Conservation (phyloP, 2,797 vertebrate species). For the Ctenopoma kingsleyae region DNA sequence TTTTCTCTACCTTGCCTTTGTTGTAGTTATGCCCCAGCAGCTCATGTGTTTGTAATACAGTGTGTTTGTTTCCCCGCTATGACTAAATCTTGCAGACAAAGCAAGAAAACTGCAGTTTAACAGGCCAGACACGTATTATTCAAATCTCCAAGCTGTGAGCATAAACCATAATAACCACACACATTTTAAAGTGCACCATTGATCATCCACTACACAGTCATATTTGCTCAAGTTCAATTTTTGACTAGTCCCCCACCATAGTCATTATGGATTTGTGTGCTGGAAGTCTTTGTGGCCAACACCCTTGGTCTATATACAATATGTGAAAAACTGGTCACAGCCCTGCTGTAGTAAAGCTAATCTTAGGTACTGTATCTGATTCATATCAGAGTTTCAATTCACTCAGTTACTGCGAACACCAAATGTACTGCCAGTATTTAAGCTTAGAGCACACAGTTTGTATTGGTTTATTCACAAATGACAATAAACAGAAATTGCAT, state of each 20-base stretch:
- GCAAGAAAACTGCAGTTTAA: slow-evolving; percentile 32
- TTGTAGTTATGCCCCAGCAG: slow-evolving; percentile 9
- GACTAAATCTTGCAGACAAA: slow-evolving; percentile 28
- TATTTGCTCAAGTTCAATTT: slow-evolving; percentile 43
- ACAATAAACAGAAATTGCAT: not conserved
- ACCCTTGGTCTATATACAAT: slow-evolving; percentile 21
- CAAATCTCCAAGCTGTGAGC: slow-evolving; percentile 45
- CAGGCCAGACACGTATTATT: slow-evolving; percentile 45
- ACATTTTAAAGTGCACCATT: slow-evolving; percentile 44
- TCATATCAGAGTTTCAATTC: slow-evolving; percentile 20
- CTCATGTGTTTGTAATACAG: not conserved
- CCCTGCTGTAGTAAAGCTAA: slow-evolving; percentile 14
- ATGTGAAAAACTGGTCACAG: slow-evolving; percentile 7
- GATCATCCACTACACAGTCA: slow-evolving; percentile 29
- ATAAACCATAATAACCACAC: slow-evolving; percentile 37
- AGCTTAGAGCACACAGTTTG: slow-evolving; percentile 4
- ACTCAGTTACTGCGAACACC: slow-evolving; percentile 10
- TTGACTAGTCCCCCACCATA: slow-evolving; percentile 41
- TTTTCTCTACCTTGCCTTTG: not conserved
- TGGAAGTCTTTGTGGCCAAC: slow-evolving; percentile 9
- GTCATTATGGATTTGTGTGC: slow-evolving; percentile 22
- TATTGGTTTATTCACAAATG: not conserved
- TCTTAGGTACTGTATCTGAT: slow-evolving; percentile 12
- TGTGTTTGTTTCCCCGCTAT: not conserved
- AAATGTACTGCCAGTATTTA: slow-evolving; percentile 23